Evolutionary conservation across 2,113 vertebrate species (phyloP).

Genomic region (Smithornis capensis): DNA sequence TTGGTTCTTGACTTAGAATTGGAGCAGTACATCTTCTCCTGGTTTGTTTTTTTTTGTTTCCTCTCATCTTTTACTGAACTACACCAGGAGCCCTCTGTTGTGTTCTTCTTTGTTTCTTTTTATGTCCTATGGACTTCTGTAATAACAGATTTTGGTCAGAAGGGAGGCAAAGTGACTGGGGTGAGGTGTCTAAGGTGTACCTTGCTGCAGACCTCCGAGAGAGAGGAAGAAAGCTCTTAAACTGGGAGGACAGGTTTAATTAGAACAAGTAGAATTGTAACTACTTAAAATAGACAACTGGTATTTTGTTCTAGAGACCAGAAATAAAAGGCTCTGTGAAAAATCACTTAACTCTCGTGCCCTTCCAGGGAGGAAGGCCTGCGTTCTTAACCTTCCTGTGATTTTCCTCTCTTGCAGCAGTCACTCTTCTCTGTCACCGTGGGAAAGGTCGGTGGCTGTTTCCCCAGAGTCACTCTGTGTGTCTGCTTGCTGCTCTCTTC

Average conservation of each 20-base stretch:
- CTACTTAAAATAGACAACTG: neutral
- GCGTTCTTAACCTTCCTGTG: neutral
- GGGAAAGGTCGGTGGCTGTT: neutral
- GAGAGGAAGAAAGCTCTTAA: neutral
- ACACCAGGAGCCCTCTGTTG: neutral
- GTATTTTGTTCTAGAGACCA: neutral
- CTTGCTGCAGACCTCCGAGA: neutral
- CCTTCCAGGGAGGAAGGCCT: neutral
- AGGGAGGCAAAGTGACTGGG: neutral
- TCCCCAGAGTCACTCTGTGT: neutral
- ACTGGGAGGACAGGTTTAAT: neutral
- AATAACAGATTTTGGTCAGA: neutral
- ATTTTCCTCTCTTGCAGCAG: neutral
- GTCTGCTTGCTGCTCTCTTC: neutral
- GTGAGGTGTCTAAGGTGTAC: neutral
- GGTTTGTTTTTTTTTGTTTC: rapidly evolving
- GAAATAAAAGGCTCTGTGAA: neutral
- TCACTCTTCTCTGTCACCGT: neutral
- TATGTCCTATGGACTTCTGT: neutral
- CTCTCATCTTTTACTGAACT: neutral
- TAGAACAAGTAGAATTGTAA: neutral
- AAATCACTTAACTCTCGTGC: neutral
- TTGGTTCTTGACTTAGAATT: neutral
- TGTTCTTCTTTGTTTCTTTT: neutral
- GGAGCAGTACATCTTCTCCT: neutral